Base-by-base conservation (phyloP, 2,888 invertebrate genomes). In the Tiliacea citrago region DNA sequence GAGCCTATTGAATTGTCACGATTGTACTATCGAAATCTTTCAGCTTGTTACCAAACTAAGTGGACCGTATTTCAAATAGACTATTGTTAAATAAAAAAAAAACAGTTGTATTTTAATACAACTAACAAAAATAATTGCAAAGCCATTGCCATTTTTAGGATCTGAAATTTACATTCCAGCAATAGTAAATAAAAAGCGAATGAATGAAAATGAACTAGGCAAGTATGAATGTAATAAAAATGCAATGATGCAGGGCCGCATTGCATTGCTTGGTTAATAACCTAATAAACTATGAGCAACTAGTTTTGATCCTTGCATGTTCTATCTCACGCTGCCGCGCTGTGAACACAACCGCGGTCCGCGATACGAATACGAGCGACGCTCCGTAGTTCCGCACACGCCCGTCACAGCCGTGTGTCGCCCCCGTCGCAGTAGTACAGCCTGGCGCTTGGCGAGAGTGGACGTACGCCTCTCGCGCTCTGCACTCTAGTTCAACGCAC, bases 381-480 rank as follows among this genome's bases (percentile, higher is more conserved):
- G 93, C 92, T 87, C 63, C 60, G 68, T 95, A 95, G 96, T 95
- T 93, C 94, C 88, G 74, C 82, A 78, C 77, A 81, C 80, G 68
- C 55, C 93, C 96, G 93, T 87, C 87, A 86, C 77, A 79, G 85
- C 85, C 76, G 83, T 82, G 91, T 91, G 95, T 94, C 96, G 95
- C 95, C 87, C 73, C 78, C 75, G 80, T 94, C 94, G 95, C 77
- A 70, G 87, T 91, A 95, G 96, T 96, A 90, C 86, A 89, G 91
- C 90, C 90, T 88, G 89, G 93, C 91, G 91, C 90, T 93, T 89
- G 91, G 82, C 68, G 81, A 82, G 92, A 88, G 88, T 88, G 93
- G 95, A 94, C 94, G 96, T 91, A 91, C 91, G 93, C 86, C 83
- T 72, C 87, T 88, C 80, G 85, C 68, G 73, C 61, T 63, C 81